Evolutionary conservation across 2,113 vertebrate genomes (phyloP), one percentile per base, ranked within the genome.

Genomic region (Podarcis cretensis): DNA sequence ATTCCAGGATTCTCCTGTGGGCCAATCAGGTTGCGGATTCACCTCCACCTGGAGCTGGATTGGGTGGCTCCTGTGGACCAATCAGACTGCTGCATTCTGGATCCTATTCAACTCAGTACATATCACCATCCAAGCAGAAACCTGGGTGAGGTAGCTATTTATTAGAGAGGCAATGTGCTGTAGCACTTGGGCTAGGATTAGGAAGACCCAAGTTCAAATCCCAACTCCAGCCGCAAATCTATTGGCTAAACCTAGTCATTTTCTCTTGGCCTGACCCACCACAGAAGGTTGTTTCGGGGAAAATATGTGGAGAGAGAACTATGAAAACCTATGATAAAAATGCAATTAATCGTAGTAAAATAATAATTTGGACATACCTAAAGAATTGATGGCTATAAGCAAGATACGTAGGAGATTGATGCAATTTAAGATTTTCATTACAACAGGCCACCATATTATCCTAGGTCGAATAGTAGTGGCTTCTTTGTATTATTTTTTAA

Each of bases 381-480:
- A 83, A 66, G 32, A 27, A 4, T 65, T 74, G 3, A 7, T 30
- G 48, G 71, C 32, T 18, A 65, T 69, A 14, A 79, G 0, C 0
- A 77, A 71, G 32, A 63, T 83, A 81, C 1, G 48, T 54, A 85
- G 43, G 57, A n/a, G 89, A 4, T 30, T 21, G 23, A 71, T 73
- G 6, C 27, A 74, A 57, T 6, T 74, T 84, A 43, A 32, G 7
- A 1, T 40, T 84, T 71, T 5, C 21, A 0, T 23, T 25, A 23
- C 79, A 63, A 63, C 0, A 68, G 32, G 54, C n/a, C 74, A 3
- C 21, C 71, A 88, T 77, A 85, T 25, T 69, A 71, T 86, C 1
- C 93, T 90, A 77, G 90, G 81, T 71, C 63, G 87, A 54, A 78
- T 21, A 2, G 54, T 27, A 89, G n/a, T 30, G 25, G 23, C 2